phyloP scores from a whole-genome alignment of 2,888 invertebrate species.

The Anthophora plumipes region DNA sequence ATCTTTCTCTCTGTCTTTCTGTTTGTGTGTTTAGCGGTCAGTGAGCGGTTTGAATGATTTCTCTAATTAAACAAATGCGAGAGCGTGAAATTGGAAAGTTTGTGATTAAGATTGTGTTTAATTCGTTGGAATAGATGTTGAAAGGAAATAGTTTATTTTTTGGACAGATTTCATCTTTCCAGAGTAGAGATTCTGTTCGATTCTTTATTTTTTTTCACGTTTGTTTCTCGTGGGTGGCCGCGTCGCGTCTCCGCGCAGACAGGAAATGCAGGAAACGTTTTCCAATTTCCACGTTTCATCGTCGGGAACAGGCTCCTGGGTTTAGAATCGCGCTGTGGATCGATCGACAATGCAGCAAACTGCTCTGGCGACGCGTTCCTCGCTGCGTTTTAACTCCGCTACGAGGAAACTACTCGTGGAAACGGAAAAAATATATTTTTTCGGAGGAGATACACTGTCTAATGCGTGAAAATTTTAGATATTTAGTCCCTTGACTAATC shows the following conservation, averaged over 20 bases:
- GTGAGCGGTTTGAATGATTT: background rate
- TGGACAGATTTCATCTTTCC: no score
- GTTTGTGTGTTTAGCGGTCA: background rate
- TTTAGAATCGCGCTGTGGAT: conserved; percentile 42
- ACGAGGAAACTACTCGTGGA: conserved; percentile 4
- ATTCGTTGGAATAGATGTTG: no score
- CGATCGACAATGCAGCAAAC: conserved; percentile 49
- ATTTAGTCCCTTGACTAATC: no score
- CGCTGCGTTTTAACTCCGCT: conserved; percentile 11
- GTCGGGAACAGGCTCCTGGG: conserved; percentile 47
- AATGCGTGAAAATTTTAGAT: conserved; percentile 3
- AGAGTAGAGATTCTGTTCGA: no score
- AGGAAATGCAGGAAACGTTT: conserved; percentile 66
- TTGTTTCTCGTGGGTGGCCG: background rate
- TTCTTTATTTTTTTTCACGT: background rate
- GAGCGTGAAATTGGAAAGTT: conserved; percentile 7
- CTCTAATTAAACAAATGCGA: background rate
- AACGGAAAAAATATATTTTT: conserved; percentile 16
- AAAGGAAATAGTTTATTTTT: no score
- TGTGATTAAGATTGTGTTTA: background rate
- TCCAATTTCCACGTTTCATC: conserved; percentile 69
- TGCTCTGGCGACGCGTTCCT: conserved; percentile 36
- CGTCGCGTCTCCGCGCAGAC: conserved; percentile 23
- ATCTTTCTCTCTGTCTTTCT: no score
- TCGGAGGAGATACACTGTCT: background rate